Evolutionary conservation across 1,140 invertebrate species (phyloP).

Genomic region (Chrysomallon squamiferum): DNA sequence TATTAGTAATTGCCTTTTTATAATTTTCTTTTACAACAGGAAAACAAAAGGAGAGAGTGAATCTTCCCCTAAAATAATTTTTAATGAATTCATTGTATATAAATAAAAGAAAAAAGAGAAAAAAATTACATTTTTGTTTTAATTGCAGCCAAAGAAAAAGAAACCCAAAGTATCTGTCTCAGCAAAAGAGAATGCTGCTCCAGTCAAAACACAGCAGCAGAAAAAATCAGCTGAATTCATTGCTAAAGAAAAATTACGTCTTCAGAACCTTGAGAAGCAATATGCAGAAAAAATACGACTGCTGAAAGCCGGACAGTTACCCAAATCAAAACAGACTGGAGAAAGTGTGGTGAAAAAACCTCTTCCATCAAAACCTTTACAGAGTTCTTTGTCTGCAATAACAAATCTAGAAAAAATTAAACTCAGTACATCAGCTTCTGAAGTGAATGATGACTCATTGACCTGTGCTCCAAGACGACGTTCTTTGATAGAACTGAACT

Average conservation of each 20-base stretch:
- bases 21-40: too few species aligned
- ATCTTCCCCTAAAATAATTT: too few species aligned
- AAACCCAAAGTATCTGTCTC: constrained; percentile 3
- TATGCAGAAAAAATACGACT: constrained; percentile 33
- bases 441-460: constrained; percentile 13
- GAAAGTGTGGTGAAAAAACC: too few species aligned
- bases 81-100: too few species aligned
- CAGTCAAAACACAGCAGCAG: background rate
- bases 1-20: too few species aligned
- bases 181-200: constrained; percentile 5
- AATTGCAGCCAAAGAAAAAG: constrained; percentile 1
- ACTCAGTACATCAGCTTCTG: constrained; percentile 16
- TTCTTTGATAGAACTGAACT: constrained; percentile 42
- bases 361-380: background rate
- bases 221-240: constrained; percentile 17
- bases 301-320: constrained; percentile 29
- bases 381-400: background rate
- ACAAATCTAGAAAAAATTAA: constrained; percentile 31
- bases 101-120: too few species aligned
- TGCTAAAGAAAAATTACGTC: constrained; percentile 28
- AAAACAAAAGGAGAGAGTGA: too few species aligned
- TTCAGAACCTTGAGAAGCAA: constrained; percentile 32
- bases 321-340: background rate
- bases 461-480: constrained; percentile 18
- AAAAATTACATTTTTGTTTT: too few species aligned